These are phyloP conservation scores for Lepus oiostolus DNA, from an alignment of 2,797 vertebrate genomes.

Conservation along the genomic window DNA sequence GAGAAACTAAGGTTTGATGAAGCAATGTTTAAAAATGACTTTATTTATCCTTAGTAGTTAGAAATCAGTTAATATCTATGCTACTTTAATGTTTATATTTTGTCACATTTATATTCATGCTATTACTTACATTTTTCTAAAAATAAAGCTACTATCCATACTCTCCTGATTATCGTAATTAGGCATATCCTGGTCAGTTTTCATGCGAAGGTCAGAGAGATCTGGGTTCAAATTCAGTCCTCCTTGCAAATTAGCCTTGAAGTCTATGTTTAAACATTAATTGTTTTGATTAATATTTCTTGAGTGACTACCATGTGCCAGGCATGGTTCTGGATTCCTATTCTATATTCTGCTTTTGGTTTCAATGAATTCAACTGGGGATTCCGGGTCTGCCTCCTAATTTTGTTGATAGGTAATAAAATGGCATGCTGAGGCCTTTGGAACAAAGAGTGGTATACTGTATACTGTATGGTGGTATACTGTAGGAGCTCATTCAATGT, in stretches of 20 bases:
- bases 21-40: conserved; percentile 2
- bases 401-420: not conserved
- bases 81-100: conserved; percentile 24
- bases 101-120: conserved; percentile 19
- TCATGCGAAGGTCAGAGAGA: conserved; percentile 20
- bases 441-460: not conserved
- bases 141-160: not conserved
- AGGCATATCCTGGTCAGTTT: not conserved
- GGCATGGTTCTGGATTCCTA: not conserved
- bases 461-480: not conserved
- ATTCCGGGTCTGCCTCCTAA: not conserved
- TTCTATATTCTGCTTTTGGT: not conserved
- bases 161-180: conserved; percentile 9
- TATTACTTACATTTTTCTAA: conserved; percentile 51
- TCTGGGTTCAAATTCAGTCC: conserved; percentile 17
- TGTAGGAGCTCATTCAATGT: not conserved
- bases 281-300: not conserved
- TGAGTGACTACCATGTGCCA: not conserved
- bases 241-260: not conserved
- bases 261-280: conserved; percentile 12
- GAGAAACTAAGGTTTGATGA: conserved; percentile 1
- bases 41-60: conserved; percentile 33
- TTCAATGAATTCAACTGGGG: conserved; percentile 27
- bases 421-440: not conserved
- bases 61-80: conserved; percentile 1